These are phyloP conservation scores for Prolemur simus DNA, from an alignment of 2,113 vertebrate species.

Conservation along the genomic window DNA sequence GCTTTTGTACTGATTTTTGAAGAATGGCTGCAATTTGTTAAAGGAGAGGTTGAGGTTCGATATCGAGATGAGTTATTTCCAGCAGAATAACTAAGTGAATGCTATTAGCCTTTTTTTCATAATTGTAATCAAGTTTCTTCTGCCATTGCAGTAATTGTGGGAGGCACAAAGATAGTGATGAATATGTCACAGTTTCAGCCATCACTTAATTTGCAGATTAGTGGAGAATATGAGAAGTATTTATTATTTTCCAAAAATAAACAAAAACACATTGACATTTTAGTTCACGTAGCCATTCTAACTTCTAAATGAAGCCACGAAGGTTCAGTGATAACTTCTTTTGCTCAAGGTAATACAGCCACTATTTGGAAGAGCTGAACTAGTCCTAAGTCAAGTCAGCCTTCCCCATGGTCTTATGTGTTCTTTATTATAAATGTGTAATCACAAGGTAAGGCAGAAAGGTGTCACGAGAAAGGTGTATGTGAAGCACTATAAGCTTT, in stretches of 20 bases:
- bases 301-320: neutral
- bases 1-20: neutral
- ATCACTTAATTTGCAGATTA: neutral
- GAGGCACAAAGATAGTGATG: neutral
- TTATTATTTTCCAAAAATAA: neutral
- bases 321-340: neutral
- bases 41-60: neutral
- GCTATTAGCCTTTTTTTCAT: neutral
- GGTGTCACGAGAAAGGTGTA: neutral
- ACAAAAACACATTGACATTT: neutral
- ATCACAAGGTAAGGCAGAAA: neutral
- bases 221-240: neutral
- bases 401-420: fast-evolving
- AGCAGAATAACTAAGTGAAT: neutral
- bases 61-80: neutral
- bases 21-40: neutral
- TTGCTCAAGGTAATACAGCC: neutral
- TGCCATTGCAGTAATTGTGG: neutral
- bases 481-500: neutral
- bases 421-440: neutral
- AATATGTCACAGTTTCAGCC: neutral
- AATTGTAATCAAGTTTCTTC: neutral
- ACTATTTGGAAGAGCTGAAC: neutral
- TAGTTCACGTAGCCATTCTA: neutral
- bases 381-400: neutral